Evolutionary conservation across 2,797 vertebrate species (phyloP).

Genomic region (Halcyon leucocephala): DNA sequence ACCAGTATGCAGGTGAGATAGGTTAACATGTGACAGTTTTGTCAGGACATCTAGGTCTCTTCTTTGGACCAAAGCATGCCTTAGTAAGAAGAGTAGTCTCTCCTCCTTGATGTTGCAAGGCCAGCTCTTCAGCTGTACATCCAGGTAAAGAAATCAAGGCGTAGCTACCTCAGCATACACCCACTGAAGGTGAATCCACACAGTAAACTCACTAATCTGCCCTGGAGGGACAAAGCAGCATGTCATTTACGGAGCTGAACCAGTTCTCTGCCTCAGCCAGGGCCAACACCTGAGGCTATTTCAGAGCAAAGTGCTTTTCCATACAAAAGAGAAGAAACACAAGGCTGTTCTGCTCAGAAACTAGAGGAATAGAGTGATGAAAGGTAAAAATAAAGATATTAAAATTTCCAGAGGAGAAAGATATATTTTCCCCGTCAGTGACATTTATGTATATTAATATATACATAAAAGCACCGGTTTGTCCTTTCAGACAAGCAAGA

Average conservation of each 20-base stretch:
- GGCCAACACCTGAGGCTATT: not conserved
- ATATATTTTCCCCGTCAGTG: not conserved
- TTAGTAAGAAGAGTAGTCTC: not conserved
- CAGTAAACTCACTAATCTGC: not conserved
- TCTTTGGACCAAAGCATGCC: not conserved
- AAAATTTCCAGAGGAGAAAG: not conserved
- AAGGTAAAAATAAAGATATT: constrained; percentile 19
- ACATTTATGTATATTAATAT: not conserved
- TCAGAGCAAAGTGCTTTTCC: constrained; percentile 6
- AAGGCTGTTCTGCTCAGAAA: not conserved
- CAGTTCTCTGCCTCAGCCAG: not conserved
- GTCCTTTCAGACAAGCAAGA: not conserved
- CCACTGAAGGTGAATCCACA: not conserved
- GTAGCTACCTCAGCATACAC: not conserved
- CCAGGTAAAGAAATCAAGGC: not conserved
- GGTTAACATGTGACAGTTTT: not conserved
- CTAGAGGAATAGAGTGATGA: not conserved
- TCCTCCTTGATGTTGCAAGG: not conserved
- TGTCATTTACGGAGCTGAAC: not conserved
- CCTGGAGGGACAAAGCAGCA: not conserved
- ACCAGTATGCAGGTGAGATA: not conserved
- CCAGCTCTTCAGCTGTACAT: not conserved
- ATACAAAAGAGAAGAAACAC: not conserved
- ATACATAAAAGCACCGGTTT: not conserved
- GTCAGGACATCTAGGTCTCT: not conserved